Percentiles rank a stretch among this genome's conserved stretches.
phyloP scores from a whole-genome alignment of 2,888 invertebrate genomes.

The Oscheius onirici region DNA sequence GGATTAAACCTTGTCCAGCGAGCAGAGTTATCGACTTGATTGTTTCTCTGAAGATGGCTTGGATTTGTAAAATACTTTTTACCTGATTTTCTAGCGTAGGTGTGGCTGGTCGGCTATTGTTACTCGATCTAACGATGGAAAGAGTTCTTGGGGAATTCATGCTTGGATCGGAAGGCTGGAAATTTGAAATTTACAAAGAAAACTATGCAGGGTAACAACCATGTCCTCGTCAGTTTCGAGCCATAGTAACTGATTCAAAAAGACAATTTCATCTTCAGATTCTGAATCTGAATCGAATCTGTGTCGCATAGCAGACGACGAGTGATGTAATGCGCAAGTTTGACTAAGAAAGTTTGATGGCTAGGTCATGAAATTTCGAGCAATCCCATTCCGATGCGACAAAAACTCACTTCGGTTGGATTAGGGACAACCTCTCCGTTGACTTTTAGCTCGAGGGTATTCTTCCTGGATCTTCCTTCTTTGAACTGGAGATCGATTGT shows the following conservation, averaged over 20 bases:
- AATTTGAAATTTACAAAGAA: neutral
- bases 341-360: too few relatives aligned
- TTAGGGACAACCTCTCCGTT: conserved; percentile 51
- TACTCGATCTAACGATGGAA: conserved; percentile 15
- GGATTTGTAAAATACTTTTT: neutral
- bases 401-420: neutral
- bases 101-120: conserved; percentile 20
- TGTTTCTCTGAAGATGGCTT: conserved; percentile 14
- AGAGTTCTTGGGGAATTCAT: conserved; percentile 22
- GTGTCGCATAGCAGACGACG: conserved; percentile 21
- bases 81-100: conserved; percentile 22
- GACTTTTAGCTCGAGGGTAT: conserved; percentile 51
- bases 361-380: too few relatives aligned
- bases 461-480: conserved; percentile 50
- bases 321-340: too few relatives aligned
- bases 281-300: conserved; percentile 38
- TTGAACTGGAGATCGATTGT: conserved; percentile 51
- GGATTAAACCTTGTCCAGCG: conserved; percentile 34
- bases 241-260: neutral
- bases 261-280: conserved; percentile 4
- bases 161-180: conserved; percentile 22
- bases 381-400: too few relatives aligned
- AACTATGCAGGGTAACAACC: neutral
- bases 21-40: conserved; percentile 10
- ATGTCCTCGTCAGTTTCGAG: neutral